Evolutionary conservation across 2,888 invertebrate species (phyloP), one percentile per base, ranked within the genome.

Genomic region (Electrophaes corylata): DNA sequence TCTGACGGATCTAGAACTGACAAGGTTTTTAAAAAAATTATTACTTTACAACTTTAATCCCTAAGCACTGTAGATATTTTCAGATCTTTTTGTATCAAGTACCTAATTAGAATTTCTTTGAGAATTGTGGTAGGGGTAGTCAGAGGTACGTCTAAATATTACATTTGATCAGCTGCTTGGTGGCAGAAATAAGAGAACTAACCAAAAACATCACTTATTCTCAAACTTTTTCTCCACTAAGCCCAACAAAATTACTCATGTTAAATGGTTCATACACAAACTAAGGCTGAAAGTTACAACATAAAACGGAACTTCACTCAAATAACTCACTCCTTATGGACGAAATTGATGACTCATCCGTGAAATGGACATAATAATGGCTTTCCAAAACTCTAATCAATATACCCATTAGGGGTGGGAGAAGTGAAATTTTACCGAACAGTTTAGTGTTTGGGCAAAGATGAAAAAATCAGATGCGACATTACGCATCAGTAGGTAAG

Each of bases 341-440:
- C 45, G 56, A 60, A 65, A 65, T 64, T 62, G 66, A 67, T 67
- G 65, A 56, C 47, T 62, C 61, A 65, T 60, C 62, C 65, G 65
- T 67, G 65, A 63, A 67, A 67, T 67, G 65, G 66, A 67, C 65
- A 67, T 65, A 65, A 65, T 67, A 67, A 67, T 65, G 61, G 63
- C 63, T 67, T 67, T 53, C 54, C 62, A 61, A 61, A 67, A 60
- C 61, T 63, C 60, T 62, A 67, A 67, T 67, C 66, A 65, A 65
- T 67, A 66, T 58, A 53, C 18, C 64, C 59, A 64, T 67, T 65
- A 67, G 52, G 40, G 51, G 33, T 45, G 19, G 47, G 49, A 44
- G 48, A 60, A 53, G 53, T 57, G 57, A 53, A 53, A 56, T 57
- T 61, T 61, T 50, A 50, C 52, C 37, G n/a, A 50, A 41, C 54